These are phyloP conservation scores for Mechanitis mazaeus DNA, from an alignment of 2,888 invertebrate species.

Conservation along the genomic window DNA sequence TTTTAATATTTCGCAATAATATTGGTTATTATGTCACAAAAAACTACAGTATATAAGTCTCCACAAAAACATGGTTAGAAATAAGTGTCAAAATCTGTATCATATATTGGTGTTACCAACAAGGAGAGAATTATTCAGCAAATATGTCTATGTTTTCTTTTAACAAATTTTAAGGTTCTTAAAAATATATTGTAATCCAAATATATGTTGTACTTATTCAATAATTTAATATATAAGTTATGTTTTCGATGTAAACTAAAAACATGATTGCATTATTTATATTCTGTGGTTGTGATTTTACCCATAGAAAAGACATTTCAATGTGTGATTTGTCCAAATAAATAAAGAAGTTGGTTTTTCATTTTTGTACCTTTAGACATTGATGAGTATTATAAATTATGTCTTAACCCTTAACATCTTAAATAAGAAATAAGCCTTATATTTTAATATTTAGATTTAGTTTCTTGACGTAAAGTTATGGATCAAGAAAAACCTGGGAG, in stretches of 20 bases:
- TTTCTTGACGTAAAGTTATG: constrained; percentile 42
- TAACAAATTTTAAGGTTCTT: too few relatives aligned
- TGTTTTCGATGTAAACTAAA: not conserved
- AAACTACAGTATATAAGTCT: constrained; percentile 43
- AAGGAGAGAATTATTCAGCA: not conserved
- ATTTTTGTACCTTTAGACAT: constrained; percentile 14
- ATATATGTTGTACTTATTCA: too few relatives aligned
- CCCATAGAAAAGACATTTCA: constrained; percentile 10
- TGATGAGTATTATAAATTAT: constrained; percentile 17
- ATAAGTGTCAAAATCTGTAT: constrained; percentile 43
- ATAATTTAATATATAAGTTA: too few relatives aligned
- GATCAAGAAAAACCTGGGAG: constrained; percentile 64
- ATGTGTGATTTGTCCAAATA: constrained; percentile 23
- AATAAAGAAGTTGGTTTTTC: constrained; percentile 31
- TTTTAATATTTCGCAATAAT: constrained; percentile 57
- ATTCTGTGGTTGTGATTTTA: constrained; percentile 7
- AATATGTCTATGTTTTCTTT: too few relatives aligned
- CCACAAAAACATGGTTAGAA: constrained; percentile 69
- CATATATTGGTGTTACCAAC: constrained; percentile 21
- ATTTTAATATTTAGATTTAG: constrained; percentile 4
- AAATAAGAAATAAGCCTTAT: constrained; percentile 5
- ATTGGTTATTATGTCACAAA: constrained; percentile 54
- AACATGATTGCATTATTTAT: not conserved
- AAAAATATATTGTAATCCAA: too few relatives aligned
- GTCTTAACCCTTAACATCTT: constrained; percentile 14